Conservation (phyloP, 64 coral and sea anemone species). For the Stichodactyla helianthus region DNA sequence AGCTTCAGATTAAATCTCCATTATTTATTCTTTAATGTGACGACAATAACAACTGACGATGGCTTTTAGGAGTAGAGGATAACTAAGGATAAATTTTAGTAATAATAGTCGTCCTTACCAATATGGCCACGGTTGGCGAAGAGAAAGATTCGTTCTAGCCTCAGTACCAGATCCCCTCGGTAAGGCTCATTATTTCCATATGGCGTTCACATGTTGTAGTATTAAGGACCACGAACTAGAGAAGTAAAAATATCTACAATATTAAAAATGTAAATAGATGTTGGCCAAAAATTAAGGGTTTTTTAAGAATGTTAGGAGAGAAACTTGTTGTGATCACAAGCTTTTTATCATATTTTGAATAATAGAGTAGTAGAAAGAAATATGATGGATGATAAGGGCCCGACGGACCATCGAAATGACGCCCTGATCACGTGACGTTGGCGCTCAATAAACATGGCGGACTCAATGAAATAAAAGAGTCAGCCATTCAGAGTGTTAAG, state of each 20-base stretch:
- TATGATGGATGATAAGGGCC: neutral
- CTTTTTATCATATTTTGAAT: no score
- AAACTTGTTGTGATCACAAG: no score
- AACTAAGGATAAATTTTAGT: constrained; percentile 20
- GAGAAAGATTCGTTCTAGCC: constrained; percentile 25
- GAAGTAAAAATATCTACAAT: no score
- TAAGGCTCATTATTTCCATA: neutral
- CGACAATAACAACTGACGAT: neutral
- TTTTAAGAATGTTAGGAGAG: no score
- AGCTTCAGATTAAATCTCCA: neutral
- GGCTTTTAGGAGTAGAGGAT: constrained; percentile 4
- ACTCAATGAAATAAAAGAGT: constrained; percentile 14
- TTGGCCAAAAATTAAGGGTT: no score
- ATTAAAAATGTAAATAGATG: no score
- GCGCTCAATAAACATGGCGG: constrained; percentile 88
- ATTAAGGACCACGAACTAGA: neutral
- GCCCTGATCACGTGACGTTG: constrained; percentile 62
- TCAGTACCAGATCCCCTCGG: constrained; percentile 14
- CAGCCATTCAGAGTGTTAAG: constrained; percentile 1
- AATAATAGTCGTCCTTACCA: constrained; percentile 59
- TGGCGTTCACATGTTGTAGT: neutral
- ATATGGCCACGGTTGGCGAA: constrained; percentile 94
- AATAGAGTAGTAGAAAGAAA: no score
- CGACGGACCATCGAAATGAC: neutral
- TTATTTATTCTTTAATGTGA: neutral